Evolutionary conservation across 2,797 vertebrate species (phyloP).

Genomic region (Enteromius radiatus): DNA sequence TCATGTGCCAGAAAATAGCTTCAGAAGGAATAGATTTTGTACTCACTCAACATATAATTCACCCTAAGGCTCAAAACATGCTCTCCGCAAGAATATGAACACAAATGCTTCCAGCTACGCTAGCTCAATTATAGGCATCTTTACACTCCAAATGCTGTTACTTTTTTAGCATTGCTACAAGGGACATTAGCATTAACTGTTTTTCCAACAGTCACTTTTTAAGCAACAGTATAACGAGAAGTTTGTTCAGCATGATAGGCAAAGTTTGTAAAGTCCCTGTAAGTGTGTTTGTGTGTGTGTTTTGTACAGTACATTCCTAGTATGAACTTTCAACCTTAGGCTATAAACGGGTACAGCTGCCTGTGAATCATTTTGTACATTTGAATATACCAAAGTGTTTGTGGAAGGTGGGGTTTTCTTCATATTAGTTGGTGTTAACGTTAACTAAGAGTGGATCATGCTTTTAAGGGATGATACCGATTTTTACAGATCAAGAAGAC

Average conservation of each 20-base stretch:
- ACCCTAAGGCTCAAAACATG: conserved; percentile 20
- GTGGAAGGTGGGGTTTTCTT: background rate
- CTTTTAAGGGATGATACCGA: background rate
- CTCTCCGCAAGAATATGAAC: background rate
- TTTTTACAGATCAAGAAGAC: background rate
- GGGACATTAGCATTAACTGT: background rate
- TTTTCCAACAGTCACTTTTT: background rate
- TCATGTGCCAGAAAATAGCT: conserved; percentile 30
- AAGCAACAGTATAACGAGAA: background rate
- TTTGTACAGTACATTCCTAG: background rate
- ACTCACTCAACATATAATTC: conserved; percentile 24
- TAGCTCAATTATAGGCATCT: conserved; percentile 18
- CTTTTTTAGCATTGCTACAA: conserved; percentile 1
- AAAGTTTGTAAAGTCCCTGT: background rate
- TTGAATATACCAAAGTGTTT: background rate
- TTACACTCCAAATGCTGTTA: conserved; percentile 4
- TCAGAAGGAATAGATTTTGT: conserved; percentile 33
- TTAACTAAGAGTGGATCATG: background rate
- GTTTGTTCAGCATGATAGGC: background rate
- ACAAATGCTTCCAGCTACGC: conserved; percentile 11
- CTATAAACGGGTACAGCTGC: background rate
- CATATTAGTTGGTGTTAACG: background rate
- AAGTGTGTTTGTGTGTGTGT: background rate
- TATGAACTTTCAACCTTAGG: background rate
- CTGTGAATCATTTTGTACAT: background rate